Base-by-base conservation (phyloP, 2,888 invertebrate genomes). In the Mellilla xanthometata region DNA sequence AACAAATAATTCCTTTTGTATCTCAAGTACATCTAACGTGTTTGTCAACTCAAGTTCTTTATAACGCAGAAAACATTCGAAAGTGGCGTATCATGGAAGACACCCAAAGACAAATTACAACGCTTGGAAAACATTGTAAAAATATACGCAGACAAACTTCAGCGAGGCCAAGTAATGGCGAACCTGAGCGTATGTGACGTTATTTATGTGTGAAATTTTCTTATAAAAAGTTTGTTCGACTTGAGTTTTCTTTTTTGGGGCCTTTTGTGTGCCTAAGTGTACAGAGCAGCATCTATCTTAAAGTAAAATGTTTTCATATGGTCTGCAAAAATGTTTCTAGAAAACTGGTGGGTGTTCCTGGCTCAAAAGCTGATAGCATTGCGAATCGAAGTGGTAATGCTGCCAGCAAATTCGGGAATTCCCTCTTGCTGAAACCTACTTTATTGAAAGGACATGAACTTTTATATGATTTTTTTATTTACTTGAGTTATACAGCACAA, bases 181-280 rank as follows among this genome's bases (percentile, higher is more conserved):
- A 73, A 74, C 74, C 72, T 74, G 78, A 82, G 72, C 78, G 80
- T 72, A 72, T 80, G 80, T 77, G 79, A 77, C 76, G 74, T 82
- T 76, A 85, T 85, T 83, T 84, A 81, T 82, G 78, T 79, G 70
- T 71, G 70, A 78, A 81, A 81, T 81, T 81, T 72, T 72, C 72
- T 74, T 72, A 74, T 73, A 76, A 78, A 82, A 82, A 80, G 69
- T 80, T 79, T 63, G 60, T 55, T 62, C 58, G 58, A 63, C 65
- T 64, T 64, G 60, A 67, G 62, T 75, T 76, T 71, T 69, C 64
- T 65, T 63, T 71, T 57, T 68, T 73, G 62, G 66, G 53, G 63
- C 58, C 62, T 70, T 74, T 72, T 71, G 40, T 47, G 28, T 47
- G 24, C 66, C 60, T 69, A 70, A 74, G 76, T 72, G 78, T 78